phyloP scores from a whole-genome alignment of 2,797 vertebrate genomes.

The Chiloscyllium punctatum region DNA sequence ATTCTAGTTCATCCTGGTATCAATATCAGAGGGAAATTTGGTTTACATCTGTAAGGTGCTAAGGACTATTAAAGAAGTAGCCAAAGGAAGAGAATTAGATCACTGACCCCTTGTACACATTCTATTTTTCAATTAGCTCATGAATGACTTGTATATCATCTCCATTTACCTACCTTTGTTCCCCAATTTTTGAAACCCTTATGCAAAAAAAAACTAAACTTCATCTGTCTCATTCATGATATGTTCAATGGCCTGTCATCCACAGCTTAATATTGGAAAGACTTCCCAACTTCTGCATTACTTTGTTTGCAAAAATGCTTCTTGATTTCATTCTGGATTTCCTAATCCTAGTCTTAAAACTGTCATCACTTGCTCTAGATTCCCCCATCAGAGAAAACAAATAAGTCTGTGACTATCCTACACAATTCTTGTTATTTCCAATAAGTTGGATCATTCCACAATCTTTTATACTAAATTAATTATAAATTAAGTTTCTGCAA shows the following conservation, averaged over 20 bases:
- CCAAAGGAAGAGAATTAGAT: not conserved
- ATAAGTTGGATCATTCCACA: not conserved
- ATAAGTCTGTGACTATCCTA: not conserved
- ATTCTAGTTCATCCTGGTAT: not conserved
- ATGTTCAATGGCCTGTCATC: not conserved
- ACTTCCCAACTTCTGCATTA: not conserved
- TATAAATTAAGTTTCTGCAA: not conserved
- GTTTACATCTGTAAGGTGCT: not conserved
- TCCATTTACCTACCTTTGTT: not conserved
- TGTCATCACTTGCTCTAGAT: not conserved
- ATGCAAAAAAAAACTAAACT: not conserved
- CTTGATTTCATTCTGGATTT: not conserved
- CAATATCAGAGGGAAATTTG: not conserved
- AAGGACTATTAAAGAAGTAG: not conserved
- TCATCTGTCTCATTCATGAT: not conserved
- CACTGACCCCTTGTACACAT: not conserved
- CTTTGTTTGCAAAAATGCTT: not conserved
- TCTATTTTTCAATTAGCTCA: not conserved
- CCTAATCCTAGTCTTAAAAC: not conserved
- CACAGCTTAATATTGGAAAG: not conserved
- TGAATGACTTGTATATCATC: not conserved
- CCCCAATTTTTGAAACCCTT: not conserved
- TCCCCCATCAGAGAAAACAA: not conserved
- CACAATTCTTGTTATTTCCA: not conserved
- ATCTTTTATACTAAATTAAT: not conserved